Evolutionary conservation across 2,888 invertebrate species (phyloP), one percentile per base, ranked within the genome.

Genomic region (Dermolepida albohirtum): DNA sequence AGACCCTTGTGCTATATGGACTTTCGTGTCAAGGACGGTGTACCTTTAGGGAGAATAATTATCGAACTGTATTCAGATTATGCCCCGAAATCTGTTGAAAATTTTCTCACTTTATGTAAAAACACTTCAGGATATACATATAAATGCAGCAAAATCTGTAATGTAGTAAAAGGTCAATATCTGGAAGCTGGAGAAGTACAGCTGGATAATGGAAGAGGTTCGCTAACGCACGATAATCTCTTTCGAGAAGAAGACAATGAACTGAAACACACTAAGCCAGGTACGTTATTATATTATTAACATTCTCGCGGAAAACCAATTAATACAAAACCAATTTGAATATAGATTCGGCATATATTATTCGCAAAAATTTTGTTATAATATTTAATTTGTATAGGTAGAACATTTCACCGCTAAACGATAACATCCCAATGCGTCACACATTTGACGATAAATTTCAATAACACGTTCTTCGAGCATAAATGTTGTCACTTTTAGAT

Each of bases 121-220:
- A 79, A 80, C 1, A 66, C 74, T 1, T 66, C 72, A 55, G 74
- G 77, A n/a, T 74, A 78, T 39, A 77, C 79, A 29, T 85, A 81
- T 66, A 79, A 78, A 73, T 77, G 79, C 59, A 81, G 79, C 68
- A 71, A 73, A 6, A 82, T 88, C 52, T 85, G 86, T 74, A 82
- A 85, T 49, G 85, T 87, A 55, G 78, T 85, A 34, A 79, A 83
- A 11, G 83, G 82, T 27, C 81, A 84, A 69, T 86, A 83, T 80
- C 83, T 86, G 70, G 86, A 86, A 79, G 84, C 84, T n/a, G 87
- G 87, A 5, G 87, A 87, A 72, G 83, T 87, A 44, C 85, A 84
- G 0, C 82, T 83, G 69, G 82, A 83, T 43, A 85, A 84, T 73
- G 87, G 87, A 14, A 81, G 87, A 1, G 86, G 86, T 34, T 78